These are phyloP conservation scores for Caenorhabditis drosophilae DNA, from an alignment of 2,888 invertebrate species.

Conservation along the genomic window DNA sequence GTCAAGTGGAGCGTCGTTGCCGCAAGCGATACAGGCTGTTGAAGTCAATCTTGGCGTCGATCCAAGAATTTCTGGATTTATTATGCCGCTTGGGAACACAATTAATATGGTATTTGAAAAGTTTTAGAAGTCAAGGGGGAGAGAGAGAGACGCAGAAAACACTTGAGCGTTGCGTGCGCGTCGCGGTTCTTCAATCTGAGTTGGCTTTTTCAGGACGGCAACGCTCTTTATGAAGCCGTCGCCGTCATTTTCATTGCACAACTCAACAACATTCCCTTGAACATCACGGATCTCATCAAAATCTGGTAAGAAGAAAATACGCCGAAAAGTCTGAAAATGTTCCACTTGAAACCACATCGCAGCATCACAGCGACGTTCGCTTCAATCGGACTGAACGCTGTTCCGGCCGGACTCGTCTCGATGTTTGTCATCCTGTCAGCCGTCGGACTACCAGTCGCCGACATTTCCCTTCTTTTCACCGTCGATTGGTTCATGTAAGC, in stretches of 20 bases:
- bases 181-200: background rate
- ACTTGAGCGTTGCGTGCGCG: background rate
- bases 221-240: slow-evolving; percentile 80
- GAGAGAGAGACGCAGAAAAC: background rate
- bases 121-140: too few species aligned
- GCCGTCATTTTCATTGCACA: slow-evolving; percentile 85
- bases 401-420: slow-evolving; percentile 71
- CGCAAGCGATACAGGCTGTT: slow-evolving; percentile 76
- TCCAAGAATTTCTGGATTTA: slow-evolving; percentile 75
- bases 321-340: slow-evolving; percentile 12
- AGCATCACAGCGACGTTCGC: slow-evolving; percentile 91
- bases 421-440: slow-evolving; percentile 70
- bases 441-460: slow-evolving; percentile 70
- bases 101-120: slow-evolving; percentile 92
- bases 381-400: slow-evolving; percentile 94
- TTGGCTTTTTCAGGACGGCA: slow-evolving; percentile 39
- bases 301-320: slow-evolving; percentile 79
- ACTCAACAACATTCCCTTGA: slow-evolving; percentile 81
- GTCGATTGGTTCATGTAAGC: slow-evolving; percentile 72
- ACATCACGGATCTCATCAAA: slow-evolving; percentile 82
- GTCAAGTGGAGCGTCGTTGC: slow-evolving; percentile 77
- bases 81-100: slow-evolving; percentile 72
- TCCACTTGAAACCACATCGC: background rate
- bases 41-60: slow-evolving; percentile 76
- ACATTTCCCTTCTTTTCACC: slow-evolving; percentile 70